A percentile compares a stretch with the other conserved stretches of the same genome.
Evolutionary conservation across 2,888 invertebrate genomes (phyloP).

Genomic region (Oxytorus armatus): DNA sequence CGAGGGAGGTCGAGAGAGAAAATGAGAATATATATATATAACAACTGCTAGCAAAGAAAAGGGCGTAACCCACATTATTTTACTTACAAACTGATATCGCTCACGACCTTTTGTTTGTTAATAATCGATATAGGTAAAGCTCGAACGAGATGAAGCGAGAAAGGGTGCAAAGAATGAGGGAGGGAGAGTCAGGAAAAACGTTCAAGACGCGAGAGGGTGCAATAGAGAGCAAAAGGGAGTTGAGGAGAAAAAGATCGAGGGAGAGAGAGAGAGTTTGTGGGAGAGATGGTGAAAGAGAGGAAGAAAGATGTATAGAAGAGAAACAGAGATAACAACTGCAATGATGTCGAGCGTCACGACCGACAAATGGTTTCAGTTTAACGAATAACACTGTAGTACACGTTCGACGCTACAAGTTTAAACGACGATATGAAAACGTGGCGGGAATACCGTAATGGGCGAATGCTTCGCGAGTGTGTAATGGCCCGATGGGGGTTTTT

Average conservation of each 20-base stretch:
- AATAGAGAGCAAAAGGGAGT: constrained; percentile 10
- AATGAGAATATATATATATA: not conserved
- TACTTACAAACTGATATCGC: not conserved
- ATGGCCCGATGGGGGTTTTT: constrained; percentile 36
- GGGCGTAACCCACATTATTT: constrained; percentile 4
- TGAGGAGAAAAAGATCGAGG: constrained; percentile 8
- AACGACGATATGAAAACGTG: constrained; percentile 69
- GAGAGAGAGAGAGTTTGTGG: constrained; percentile 12
- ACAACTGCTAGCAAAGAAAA: constrained; percentile 39
- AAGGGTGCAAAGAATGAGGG: constrained; percentile 13
- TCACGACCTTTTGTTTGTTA: constrained; percentile 15
- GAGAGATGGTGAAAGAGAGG: constrained; percentile 21
- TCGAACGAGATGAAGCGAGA: constrained; percentile 10
- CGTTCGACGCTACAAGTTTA: constrained; percentile 67
- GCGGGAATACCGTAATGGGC: constrained; percentile 60
- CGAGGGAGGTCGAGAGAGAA: constrained; percentile 30
- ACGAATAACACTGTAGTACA: constrained; percentile 67
- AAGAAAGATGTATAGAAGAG: constrained; percentile 5
- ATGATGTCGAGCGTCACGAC: constrained; percentile 69
- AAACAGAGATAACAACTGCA: constrained; percentile 65
- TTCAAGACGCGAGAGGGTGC: constrained; percentile 23
- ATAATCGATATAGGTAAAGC: constrained; percentile 26
- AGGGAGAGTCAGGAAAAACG: constrained; percentile 37
- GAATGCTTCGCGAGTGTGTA: constrained; percentile 49
- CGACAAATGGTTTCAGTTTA: constrained; percentile 69